Base-by-base conservation (phyloP, 2,113 vertebrate species). In the Phyllostomus discolor region DNA sequence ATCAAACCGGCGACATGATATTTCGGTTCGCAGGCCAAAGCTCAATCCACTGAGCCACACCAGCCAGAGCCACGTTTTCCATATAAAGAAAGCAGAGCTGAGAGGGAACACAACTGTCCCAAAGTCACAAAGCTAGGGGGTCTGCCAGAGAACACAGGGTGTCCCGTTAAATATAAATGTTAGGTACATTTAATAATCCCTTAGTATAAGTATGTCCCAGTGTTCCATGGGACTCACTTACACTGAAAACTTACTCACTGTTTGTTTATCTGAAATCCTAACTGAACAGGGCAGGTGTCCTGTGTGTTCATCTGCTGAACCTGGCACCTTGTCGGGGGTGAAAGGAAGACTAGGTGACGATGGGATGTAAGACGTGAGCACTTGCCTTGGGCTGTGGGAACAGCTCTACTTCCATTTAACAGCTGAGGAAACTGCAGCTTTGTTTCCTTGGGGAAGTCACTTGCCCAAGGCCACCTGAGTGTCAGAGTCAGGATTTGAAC, bases 351-450 rank as follows among this genome's bases (percentile, higher is more conserved):
- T 33, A 9, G 43, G 24, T 33, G 14, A 31, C 2, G 7, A 14
- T 2, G 2, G 33, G 33, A 2, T 7, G 0, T 14, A 10, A 26
- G 72, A 43, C n/a, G 41, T 0, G 2, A 26, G 5, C 52, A 35
- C 22, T n/a, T 11, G 10, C 3, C 41, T 0, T 11, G 5, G 7
- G 22, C 3, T 1, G 15, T 7, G 16, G 46, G 19, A 11, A 17
- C 17, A 11, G n/a, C 31, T n/a, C 31, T 22, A 1, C 1, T 35
- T 10, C 52, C 46, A n/a, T 10, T 26, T 66, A 12, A 50, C 3
- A 43, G 54, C 50, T 1, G 28, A 43, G 11, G 38, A 52, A 22
- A 12, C 41, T n/a, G 11, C 31, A 10, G 22, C 22, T 64, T 31
- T 1, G 11, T 64, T 64, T 64, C 62, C 62, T 31, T 64, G 62